These are phyloP conservation scores for Clytia hemisphaerica DNA, from an alignment of 30 jellyfish, hydroid and myxozoan genomes.

Conservation along the genomic window DNA sequence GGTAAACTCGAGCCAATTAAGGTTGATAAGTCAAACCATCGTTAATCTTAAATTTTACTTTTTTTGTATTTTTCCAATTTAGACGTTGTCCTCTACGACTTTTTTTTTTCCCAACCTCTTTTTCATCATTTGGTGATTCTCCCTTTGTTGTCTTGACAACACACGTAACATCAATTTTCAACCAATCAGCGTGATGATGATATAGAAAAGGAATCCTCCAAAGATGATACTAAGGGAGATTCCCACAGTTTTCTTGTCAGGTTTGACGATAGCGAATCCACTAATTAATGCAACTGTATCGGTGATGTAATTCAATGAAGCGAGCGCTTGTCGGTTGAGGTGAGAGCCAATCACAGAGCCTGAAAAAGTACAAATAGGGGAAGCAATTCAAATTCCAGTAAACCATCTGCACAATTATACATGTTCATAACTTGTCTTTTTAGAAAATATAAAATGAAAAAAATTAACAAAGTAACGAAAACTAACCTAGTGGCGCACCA, in stretches of 20 bases:
- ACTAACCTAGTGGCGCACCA: slow-evolving; percentile 27
- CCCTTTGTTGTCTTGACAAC: background rate
- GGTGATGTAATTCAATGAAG: slow-evolving; percentile 6
- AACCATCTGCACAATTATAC: no score
- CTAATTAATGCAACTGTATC: slow-evolving; percentile 5
- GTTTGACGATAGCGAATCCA: background rate
- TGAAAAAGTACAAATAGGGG: background rate
- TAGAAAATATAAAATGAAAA: no score
- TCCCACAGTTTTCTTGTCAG: background rate
- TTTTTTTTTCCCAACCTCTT: no score
- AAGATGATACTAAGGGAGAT: background rate
- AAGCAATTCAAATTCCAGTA: no score
- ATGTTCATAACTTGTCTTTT: no score
- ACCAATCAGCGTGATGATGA: background rate
- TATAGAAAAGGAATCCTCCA: background rate
- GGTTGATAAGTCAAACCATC: no score
- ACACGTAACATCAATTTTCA: background rate
- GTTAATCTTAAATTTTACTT: no score
- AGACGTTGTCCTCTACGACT: no score
- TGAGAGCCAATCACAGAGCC: slow-evolving; percentile 19
- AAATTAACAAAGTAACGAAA: no score
- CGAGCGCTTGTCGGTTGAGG: slow-evolving; percentile 8
- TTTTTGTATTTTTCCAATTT: no score
- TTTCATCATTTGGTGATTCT: no score
- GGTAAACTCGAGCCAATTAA: no score